Evolutionary conservation across 2,797 vertebrate species (phyloP).

Genomic region (Pampus argenteus): DNA sequence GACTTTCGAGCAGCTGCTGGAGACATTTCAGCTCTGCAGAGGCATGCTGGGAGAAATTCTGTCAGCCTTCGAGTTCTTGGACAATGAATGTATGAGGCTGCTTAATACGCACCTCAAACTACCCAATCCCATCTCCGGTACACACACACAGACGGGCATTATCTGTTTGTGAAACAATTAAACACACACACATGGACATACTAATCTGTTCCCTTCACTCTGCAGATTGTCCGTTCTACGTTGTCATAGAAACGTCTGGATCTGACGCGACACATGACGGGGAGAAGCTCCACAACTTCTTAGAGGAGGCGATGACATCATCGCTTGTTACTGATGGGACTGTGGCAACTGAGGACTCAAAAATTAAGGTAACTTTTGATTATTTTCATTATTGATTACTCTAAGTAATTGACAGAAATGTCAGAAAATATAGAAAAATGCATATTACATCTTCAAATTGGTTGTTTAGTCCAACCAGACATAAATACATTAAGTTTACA

Average conservation of each 20-base stretch:
- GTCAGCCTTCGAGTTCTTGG: constrained; percentile 96
- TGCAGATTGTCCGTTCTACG: constrained; percentile 92
- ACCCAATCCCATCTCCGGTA: constrained; percentile 90
- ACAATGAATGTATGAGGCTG: constrained; percentile 91
- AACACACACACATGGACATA: not conserved
- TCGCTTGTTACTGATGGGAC: constrained; percentile 90
- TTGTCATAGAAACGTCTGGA: constrained; percentile 94
- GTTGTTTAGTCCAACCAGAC: too few species aligned
- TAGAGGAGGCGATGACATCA: constrained; percentile 86
- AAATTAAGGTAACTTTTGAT: constrained; percentile 86
- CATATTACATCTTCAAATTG: too few species aligned
- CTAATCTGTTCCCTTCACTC: constrained; percentile 10
- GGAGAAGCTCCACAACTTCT: constrained; percentile 91
- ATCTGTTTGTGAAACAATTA: not conserved
- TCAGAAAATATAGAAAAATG: too few species aligned
- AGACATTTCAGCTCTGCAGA: constrained; percentile 90
- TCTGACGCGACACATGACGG: constrained; percentile 88
- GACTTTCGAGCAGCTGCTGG: constrained; percentile 89
- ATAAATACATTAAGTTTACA: too few species aligned
- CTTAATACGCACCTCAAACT: constrained; percentile 89
- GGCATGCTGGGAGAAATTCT: constrained; percentile 94
- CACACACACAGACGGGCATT: not conserved
- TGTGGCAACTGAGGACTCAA: constrained; percentile 89
- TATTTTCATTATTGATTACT: too few species aligned
- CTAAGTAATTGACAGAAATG: too few species aligned